A percentile compares a stretch with the other conserved stretches of the same genome.
Evolutionary conservation across 2,113 vertebrate species (phyloP).

Genomic region (Sceloporus tristichus): DNA sequence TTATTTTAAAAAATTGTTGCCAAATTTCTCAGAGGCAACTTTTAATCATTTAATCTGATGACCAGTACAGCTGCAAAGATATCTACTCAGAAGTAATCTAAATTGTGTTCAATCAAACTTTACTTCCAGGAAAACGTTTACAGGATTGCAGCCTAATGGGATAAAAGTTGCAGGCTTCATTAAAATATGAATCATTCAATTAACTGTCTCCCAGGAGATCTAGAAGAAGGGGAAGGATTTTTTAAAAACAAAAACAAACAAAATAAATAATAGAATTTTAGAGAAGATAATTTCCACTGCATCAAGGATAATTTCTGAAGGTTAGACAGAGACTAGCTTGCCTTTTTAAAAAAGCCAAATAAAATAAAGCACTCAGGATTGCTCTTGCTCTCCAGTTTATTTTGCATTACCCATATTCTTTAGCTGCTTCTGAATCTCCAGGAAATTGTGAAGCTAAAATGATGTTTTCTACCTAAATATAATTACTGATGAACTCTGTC

Average conservation of each 20-base stretch:
- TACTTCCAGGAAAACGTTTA: not conserved
- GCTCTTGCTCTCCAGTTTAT: conserved; percentile 22
- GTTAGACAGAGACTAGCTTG: conserved; percentile 19
- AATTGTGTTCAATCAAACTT: not conserved
- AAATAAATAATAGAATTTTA: not conserved
- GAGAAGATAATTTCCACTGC: conserved; percentile 19
- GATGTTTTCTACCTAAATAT: conserved; percentile 67
- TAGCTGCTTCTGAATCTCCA: conserved; percentile 61
- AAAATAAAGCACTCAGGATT: not conserved
- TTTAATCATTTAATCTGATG: not conserved
- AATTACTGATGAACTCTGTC: conserved; percentile 74
- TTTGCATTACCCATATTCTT: conserved; percentile 51
- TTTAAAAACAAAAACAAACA: not conserved
- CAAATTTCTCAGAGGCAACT: not conserved
- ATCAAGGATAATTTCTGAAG: conserved; percentile 34
- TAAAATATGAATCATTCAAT: not conserved
- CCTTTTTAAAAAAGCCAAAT: not conserved
- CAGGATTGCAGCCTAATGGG: not conserved
- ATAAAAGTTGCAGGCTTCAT: not conserved
- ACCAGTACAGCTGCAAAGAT: not conserved
- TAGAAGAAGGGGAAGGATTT: not conserved
- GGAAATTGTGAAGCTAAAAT: conserved; percentile 72
- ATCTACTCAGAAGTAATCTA: not conserved
- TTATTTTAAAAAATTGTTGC: not conserved
- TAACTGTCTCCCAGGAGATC: conserved; percentile 33